phyloP scores from a whole-genome alignment of 2,888 invertebrate genomes.

The Habrosyne pyritoides region DNA sequence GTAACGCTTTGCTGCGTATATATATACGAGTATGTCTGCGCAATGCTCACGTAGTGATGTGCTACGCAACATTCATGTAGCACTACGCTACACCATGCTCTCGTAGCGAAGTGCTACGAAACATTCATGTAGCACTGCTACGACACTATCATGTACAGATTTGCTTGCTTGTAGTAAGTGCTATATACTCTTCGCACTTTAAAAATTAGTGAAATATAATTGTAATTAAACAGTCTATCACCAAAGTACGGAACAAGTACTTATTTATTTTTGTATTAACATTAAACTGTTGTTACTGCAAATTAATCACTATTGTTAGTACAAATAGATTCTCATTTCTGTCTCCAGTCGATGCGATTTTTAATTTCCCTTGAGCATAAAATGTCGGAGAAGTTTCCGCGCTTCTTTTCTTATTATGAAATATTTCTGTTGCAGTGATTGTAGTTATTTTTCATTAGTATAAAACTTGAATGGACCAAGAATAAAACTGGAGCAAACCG shows the following conservation, averaged over 20 bases:
- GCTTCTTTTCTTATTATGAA: constrained; percentile 32
- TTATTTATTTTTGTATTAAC: background rate
- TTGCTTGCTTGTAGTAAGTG: too few relatives aligned
- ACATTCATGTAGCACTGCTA: too few relatives aligned
- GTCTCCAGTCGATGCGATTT: constrained; percentile 23
- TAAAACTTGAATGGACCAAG: background rate
- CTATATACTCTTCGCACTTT: too few relatives aligned
- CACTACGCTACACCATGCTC: too few relatives aligned
- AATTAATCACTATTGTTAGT: background rate
- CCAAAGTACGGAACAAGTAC: background rate
- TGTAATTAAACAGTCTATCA: background rate
- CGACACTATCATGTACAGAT: too few relatives aligned
- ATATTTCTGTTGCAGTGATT: constrained; percentile 13
- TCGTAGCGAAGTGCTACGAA: too few relatives aligned
- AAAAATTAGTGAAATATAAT: too few relatives aligned
- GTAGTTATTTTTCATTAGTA: background rate
- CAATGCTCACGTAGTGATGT: too few relatives aligned
- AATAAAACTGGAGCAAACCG: background rate
- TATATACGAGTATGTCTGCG: too few relatives aligned
- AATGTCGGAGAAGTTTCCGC: constrained; percentile 24
- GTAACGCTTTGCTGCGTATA: too few relatives aligned
- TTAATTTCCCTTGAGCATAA: constrained; percentile 38
- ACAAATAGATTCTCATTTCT: constrained; percentile 6
- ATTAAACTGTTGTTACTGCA: background rate
- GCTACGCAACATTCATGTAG: too few relatives aligned